Percentiles rank a stretch among this genome's conserved stretches.
Evolutionary conservation across 1,140 invertebrate species (phyloP).

Genomic region (Nasonia giraulti): DNA sequence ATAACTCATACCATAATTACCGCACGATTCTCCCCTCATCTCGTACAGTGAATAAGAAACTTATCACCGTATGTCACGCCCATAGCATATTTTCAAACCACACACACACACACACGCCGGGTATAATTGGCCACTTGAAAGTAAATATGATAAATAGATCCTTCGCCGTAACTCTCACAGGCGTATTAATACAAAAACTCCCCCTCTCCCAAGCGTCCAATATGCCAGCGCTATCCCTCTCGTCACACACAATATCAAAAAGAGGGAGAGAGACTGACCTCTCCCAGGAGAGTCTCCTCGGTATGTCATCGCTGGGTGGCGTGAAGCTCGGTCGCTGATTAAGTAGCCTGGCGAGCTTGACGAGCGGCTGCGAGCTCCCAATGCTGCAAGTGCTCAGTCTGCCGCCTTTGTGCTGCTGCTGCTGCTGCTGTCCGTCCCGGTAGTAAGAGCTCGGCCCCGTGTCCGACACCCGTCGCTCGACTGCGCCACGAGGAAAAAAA

Average conservation of each 20-base stretch:
- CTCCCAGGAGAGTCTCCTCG: slow-evolving; percentile 85
- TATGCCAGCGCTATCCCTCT: too few relatives aligned
- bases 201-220: too few relatives aligned
- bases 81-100: too few relatives aligned
- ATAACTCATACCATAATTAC: too few relatives aligned
- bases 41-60: too few relatives aligned
- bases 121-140: too few relatives aligned
- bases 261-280: slow-evolving; percentile 71
- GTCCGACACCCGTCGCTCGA: slow-evolving; percentile 70
- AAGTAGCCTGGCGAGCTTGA: slow-evolving; percentile 80
- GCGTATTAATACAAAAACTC: too few relatives aligned
- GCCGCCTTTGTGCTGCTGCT: slow-evolving; percentile 56
- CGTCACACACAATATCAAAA: neutral
- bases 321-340: slow-evolving; percentile 76
- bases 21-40: too few relatives aligned
- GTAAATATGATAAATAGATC: too few relatives aligned
- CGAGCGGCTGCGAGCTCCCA: slow-evolving; percentile 74
- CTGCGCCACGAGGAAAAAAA: slow-evolving; percentile 24
- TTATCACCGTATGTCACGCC: too few relatives aligned
- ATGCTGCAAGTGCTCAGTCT: slow-evolving; percentile 66
- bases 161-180: too few relatives aligned
- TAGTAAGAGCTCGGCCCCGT: slow-evolving; percentile 57
- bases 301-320: slow-evolving; percentile 73
- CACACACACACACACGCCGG: too few relatives aligned
- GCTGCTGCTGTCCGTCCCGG: slow-evolving; percentile 11